Conservation (phyloP, 2,113 vertebrate species). For the Probosciger aterrimus region DNA sequence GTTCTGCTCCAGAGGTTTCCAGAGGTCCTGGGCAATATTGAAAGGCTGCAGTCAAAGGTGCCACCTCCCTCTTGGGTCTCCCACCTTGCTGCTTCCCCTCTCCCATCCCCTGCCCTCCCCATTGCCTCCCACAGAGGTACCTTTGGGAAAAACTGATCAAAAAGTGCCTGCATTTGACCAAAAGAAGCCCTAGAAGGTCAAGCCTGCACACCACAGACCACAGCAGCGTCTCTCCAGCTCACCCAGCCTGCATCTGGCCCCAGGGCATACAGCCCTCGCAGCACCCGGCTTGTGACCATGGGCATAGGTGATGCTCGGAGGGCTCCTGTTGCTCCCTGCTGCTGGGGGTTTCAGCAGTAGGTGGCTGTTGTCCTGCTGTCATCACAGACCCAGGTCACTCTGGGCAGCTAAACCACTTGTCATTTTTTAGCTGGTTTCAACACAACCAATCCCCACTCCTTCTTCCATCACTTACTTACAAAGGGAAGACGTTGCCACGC, state of each 20-base stretch:
- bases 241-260: not conserved
- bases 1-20: not conserved
- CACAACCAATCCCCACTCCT: accelerated
- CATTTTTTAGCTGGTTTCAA: not conserved
- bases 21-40: not conserved
- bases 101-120: not conserved
- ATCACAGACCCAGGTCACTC: not conserved
- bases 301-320: not conserved
- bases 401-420: not conserved
- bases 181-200: not conserved
- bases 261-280: not conserved
- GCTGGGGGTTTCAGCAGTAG: not conserved
- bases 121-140: not conserved
- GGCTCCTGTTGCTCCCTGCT: not conserved
- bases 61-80: not conserved
- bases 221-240: not conserved
- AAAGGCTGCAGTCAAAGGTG: not conserved
- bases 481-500: not conserved
- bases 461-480: not conserved
- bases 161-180: not conserved
- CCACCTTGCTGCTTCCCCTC: not conserved
- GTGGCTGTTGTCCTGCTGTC: not conserved
- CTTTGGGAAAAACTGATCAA: not conserved
- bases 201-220: not conserved
- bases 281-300: not conserved